Evolutionary conservation across 2,888 invertebrate genomes (phyloP), one percentile per base, ranked within the genome.

Genomic region (Chrysotoxum bicinctum): DNA sequence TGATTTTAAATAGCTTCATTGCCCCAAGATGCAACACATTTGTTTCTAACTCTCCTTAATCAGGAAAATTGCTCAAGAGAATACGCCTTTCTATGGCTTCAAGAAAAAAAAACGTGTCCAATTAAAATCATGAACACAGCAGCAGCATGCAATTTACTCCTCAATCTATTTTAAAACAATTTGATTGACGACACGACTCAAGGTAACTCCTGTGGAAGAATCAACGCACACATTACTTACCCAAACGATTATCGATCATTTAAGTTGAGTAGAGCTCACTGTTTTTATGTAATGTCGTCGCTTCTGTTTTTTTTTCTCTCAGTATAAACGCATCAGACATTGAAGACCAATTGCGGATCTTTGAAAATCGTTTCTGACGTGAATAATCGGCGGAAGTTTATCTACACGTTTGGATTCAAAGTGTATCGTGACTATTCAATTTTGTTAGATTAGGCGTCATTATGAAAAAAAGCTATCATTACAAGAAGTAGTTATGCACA

Each of bases 181-280:
- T 81, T 75, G 75, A 81, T 81, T 56, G 68, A 69, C 45, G 75
- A 69, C 69, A 48, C 19, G 48, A 62, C 45, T 75, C 54, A 52
- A 30, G 12, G 26, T 62, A 26, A 62, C 62, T 62, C 52, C 37
- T 30, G 58, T 68, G 35, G 19, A 73, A 74, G 58, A 74, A 79
- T 74, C 52, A 79, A 60, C 35, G 73, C 50, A 43, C 50, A 68
- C 74, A 30, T 12, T 30, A 45, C 64, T 74, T 74, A 68, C 66
- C 52, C n/a, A 43, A 75, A 62, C 62, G 75, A 80, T 80, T 80
- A 80, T 69, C 58, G 58, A 69, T 76, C 74, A 62, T 68, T 80
- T 80, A 23, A 60, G 58, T 37, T 35, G 52, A 75, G 26, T 48
- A 48, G 60, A 40, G 30, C 52, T 43, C 43, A 64, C 64, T 45